These are phyloP conservation scores for Clinocottus analis DNA, from an alignment of 2,113 vertebrate species.

Conservation along the genomic window DNA sequence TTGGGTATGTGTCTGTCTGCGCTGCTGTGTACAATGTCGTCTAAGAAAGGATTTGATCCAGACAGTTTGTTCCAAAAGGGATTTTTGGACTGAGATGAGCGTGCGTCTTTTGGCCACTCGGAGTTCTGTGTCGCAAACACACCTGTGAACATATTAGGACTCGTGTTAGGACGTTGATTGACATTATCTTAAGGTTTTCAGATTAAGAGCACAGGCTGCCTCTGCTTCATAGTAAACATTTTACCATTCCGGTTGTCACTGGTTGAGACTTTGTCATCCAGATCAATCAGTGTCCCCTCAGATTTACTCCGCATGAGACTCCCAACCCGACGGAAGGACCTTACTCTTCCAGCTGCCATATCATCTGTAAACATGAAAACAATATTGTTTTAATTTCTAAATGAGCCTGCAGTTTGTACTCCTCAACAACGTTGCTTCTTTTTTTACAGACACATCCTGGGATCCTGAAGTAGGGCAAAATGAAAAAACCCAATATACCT, in stretches of 20 bases:
- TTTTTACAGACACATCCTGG: neutral
- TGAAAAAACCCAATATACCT: neutral
- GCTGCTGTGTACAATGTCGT: slow-evolving; percentile 86
- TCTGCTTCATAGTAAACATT: neutral
- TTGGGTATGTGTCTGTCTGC: slow-evolving; percentile 75
- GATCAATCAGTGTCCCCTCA: slow-evolving; percentile 90
- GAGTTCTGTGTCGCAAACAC: slow-evolving; percentile 54
- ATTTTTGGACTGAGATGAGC: slow-evolving; percentile 81
- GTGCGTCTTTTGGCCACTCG: slow-evolving; percentile 65
- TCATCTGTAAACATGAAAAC: slow-evolving; percentile 75
- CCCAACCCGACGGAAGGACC: slow-evolving; percentile 71
- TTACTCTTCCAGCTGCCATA: slow-evolving; percentile 85
- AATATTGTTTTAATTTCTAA: neutral
- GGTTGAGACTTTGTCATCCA: slow-evolving; percentile 76
- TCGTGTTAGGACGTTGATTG: neutral
- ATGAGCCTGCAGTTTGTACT: neutral
- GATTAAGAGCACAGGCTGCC: neutral
- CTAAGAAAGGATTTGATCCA: slow-evolving; percentile 93
- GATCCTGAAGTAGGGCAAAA: neutral
- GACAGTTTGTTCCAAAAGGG: slow-evolving; percentile 94
- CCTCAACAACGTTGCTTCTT: neutral
- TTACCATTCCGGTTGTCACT: slow-evolving; percentile 82
- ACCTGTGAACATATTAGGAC: slow-evolving; percentile 63
- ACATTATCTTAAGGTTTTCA: neutral
- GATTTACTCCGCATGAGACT: slow-evolving; percentile 88